Percentiles rank a stretch among this genome's conserved stretches.
Conservation (phyloP, 2,113 vertebrate genomes). For the Myodes glareolus region DNA sequence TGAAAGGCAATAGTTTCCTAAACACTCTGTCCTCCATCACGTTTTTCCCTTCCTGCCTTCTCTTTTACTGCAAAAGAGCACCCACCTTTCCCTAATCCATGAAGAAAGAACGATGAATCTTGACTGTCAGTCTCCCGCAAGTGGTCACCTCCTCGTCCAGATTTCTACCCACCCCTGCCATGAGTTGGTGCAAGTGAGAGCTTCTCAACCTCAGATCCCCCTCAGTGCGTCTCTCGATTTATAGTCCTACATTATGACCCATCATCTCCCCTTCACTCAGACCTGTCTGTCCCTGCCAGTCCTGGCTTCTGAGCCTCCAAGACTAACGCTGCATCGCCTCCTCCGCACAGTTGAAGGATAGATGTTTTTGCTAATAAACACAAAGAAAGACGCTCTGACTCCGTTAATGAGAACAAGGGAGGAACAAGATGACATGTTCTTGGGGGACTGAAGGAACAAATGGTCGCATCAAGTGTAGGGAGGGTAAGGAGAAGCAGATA, state of each 20-base stretch:
- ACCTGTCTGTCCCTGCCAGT: not conserved
- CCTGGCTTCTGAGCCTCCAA: not conserved
- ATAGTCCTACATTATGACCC: not conserved
- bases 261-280: not conserved
- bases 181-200: not conserved
- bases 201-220: not conserved
- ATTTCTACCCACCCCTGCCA: not conserved
- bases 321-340: not conserved
- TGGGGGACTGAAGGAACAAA: not conserved
- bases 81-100: fast-evolving
- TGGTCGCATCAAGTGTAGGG: not conserved
- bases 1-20: not conserved
- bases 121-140: not conserved
- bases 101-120: not conserved
- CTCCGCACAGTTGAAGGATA: not conserved
- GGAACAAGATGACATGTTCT: conserved; percentile 4
- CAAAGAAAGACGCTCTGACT: not conserved
- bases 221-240: not conserved
- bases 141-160: not conserved
- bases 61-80: not conserved
- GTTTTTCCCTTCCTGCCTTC: not conserved
- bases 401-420: not conserved
- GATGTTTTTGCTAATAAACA: not conserved
- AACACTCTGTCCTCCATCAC: not conserved
- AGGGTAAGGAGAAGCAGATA: not conserved